Conservation (phyloP, 2,888 invertebrate species). For the Cabera pusaria region DNA sequence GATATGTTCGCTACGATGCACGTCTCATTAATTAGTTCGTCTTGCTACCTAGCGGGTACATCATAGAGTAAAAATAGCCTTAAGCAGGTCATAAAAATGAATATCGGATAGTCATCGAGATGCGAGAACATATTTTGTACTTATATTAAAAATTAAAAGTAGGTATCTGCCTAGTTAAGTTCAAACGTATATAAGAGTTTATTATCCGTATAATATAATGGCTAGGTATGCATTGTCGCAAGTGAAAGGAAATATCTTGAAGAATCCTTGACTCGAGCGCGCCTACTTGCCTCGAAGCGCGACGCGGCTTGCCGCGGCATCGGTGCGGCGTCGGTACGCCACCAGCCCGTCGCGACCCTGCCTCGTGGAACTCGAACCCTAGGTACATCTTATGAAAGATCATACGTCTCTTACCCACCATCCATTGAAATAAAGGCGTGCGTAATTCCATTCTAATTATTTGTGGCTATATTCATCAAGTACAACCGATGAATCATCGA, state of each 20-base stretch:
- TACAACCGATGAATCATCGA: constrained; percentile 20
- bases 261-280: constrained; percentile 79
- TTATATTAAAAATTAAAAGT: constrained; percentile 15
- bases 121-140: constrained; percentile 10
- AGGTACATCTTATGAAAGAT: constrained; percentile 39
- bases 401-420: constrained; percentile 27
- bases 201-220: constrained; percentile 12
- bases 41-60: too few relatives aligned
- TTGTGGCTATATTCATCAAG: constrained; percentile 19
- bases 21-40: too few relatives aligned
- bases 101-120: too few relatives aligned
- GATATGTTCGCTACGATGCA: too few relatives aligned
- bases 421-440: constrained; percentile 18
- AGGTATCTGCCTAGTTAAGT: too few relatives aligned
- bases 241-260: constrained; percentile 82
- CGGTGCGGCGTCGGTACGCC: constrained; percentile 35
- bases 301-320: too few relatives aligned
- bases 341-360: constrained; percentile 4
- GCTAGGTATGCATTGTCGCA: constrained; percentile 64
- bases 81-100: too few relatives aligned
- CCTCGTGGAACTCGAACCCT: constrained; percentile 11
- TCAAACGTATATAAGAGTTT: neutral
- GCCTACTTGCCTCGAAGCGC: constrained; percentile 56
- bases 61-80: too few relatives aligned
- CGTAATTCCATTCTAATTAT: constrained; percentile 21